Evolutionary conservation across 2,797 vertebrate species (phyloP).

Genomic region (Microhierax caerulescens): DNA sequence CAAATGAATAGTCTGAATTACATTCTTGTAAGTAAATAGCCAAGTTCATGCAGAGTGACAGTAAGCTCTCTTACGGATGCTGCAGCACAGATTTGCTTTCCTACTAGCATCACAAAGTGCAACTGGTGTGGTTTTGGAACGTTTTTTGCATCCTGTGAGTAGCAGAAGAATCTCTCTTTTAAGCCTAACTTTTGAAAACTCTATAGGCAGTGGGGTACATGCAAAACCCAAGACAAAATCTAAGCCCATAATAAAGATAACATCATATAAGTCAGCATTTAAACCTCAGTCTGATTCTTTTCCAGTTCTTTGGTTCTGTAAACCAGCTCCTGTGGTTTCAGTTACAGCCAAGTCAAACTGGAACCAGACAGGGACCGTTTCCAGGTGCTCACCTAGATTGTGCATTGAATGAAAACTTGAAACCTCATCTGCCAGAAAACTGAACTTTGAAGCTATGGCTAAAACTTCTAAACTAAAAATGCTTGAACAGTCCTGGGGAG

Average conservation of each 20-base stretch:
- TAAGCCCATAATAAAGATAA: background rate
- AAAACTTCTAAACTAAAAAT: background rate
- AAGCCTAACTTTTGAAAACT: background rate
- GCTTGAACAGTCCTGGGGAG: background rate
- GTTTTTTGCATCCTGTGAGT: background rate
- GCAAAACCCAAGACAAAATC: background rate
- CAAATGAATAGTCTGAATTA: slow-evolving; percentile 41
- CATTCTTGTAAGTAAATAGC: slow-evolving; percentile 50
- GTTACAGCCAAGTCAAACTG: background rate
- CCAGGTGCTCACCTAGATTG: background rate
- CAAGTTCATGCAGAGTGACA: slow-evolving; percentile 8
- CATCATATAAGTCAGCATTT: background rate
- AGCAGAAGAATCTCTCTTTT: background rate
- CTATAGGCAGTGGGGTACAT: background rate
- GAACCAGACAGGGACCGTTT: background rate
- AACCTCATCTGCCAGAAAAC: background rate
- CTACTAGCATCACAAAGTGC: background rate
- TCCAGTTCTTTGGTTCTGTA: background rate
- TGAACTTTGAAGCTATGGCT: background rate
- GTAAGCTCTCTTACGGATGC: background rate
- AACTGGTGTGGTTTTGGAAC: background rate
- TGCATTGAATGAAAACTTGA: background rate
- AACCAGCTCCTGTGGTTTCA: background rate
- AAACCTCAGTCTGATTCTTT: background rate
- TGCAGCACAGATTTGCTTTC: background rate